phyloP scores from a whole-genome alignment of 2,888 invertebrate genomes.

The Rutpela maculata region DNA sequence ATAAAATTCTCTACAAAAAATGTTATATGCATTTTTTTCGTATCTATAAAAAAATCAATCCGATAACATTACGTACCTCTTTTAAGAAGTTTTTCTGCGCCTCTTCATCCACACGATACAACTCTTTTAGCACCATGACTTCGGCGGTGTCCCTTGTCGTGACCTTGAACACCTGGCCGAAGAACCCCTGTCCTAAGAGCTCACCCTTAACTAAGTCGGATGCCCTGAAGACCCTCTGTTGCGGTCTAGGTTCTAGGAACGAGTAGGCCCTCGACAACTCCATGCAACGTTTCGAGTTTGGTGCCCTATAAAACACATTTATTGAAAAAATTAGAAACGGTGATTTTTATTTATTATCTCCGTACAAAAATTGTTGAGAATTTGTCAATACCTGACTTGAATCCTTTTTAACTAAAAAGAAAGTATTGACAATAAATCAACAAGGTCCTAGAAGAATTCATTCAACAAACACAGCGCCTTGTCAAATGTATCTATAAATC shows the following conservation, averaged over 20 bases:
- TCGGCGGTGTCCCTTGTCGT: constrained; percentile 93
- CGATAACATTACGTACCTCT: no score
- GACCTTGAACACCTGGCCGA: constrained; percentile 94
- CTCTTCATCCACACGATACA: constrained; percentile 93
- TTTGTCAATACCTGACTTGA: no score
- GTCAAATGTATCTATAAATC: no score
- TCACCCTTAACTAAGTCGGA: constrained; percentile 92
- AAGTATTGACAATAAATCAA: no score
- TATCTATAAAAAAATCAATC: no score
- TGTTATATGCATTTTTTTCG: no score
- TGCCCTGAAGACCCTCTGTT: constrained; percentile 91
- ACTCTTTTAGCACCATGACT: constrained; percentile 96
- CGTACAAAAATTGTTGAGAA: no score
- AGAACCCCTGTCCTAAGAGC: constrained; percentile 93
- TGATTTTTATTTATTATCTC: neutral
- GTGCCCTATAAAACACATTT: constrained; percentile 64
- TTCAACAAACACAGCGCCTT: no score
- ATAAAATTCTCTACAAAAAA: no score
- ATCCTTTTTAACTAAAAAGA: no score
- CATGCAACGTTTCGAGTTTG: constrained; percentile 70
- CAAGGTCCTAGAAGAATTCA: no score
- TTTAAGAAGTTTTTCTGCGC: constrained; percentile 96
- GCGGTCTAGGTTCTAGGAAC: constrained; percentile 82
- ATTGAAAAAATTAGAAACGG: constrained; percentile 11
- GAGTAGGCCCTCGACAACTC: constrained; percentile 92